Evolutionary conservation across 2,113 vertebrate species (phyloP).

Genomic region (Takifugu bimaculatus): DNA sequence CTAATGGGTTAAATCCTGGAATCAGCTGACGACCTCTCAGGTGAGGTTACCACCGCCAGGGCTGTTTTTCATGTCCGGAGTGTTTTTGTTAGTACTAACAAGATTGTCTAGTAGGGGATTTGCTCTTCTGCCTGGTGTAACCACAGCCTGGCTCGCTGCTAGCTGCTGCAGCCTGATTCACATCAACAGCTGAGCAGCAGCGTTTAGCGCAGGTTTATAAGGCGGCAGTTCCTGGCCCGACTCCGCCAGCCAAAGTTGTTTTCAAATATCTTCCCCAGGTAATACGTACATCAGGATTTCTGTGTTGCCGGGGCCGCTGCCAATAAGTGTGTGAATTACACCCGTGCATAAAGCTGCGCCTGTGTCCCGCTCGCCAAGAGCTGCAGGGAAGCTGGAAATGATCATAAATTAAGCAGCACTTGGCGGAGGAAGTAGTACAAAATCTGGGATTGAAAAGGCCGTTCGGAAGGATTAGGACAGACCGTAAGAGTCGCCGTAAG

Average conservation of each 20-base stretch:
- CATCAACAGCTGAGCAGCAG: slow-evolving; percentile 47
- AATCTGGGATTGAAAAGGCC: slow-evolving; percentile 67
- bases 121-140: slow-evolving; percentile 52
- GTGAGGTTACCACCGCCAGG: slow-evolving; percentile 55
- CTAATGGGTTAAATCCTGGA: slow-evolving; percentile 47
- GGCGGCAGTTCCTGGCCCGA: slow-evolving; percentile 53
- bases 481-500: slow-evolving; percentile 51
- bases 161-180: slow-evolving; percentile 45
- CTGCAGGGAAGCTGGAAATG: slow-evolving; percentile 68
- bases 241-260: slow-evolving; percentile 63
- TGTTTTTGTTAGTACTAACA: slow-evolving; percentile 62
- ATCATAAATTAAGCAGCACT: slow-evolving; percentile 69
- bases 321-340: slow-evolving; percentile 71
- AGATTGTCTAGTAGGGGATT: slow-evolving; percentile 66
- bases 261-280: slow-evolving; percentile 56
- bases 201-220: slow-evolving; percentile 58
- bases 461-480: slow-evolving; percentile 61
- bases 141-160: slow-evolving; percentile 49
- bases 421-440: slow-evolving; percentile 59
- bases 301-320: slow-evolving; percentile 60
- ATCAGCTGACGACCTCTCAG: slow-evolving; percentile 46
- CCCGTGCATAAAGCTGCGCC: slow-evolving; percentile 68
- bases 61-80: slow-evolving; percentile 55
- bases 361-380: slow-evolving; percentile 67
- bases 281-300: slow-evolving; percentile 60